These are phyloP conservation scores for Micromussa lordhowensis DNA, from an alignment of 92 coral and sea anemone species.

Conservation along the genomic window DNA sequence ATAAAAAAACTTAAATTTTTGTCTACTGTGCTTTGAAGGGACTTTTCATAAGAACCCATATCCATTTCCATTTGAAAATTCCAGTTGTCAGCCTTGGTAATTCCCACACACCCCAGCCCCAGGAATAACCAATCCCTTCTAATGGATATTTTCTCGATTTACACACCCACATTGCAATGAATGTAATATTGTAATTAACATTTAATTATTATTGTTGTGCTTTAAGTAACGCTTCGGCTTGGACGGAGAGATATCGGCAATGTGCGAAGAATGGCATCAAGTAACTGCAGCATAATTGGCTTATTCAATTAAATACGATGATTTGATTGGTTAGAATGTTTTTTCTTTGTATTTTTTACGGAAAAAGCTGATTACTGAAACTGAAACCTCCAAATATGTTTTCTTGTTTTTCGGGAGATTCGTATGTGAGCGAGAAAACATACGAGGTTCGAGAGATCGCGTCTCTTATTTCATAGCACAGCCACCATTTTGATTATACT, in stretches of 20 bases:
- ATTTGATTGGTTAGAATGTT: background rate
- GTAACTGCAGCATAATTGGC: background rate
- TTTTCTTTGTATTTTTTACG: background rate
- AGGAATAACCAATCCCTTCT: no score
- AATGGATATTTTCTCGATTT: no score
- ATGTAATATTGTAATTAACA: no score
- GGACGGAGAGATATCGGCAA: conserved; percentile 2
- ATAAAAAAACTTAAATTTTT: no score
- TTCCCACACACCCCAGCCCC: no score
- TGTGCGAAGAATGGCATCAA: background rate
- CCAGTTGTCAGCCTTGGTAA: no score
- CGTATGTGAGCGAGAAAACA: conserved; percentile 3
- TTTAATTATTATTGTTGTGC: no score
- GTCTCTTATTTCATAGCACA: background rate
- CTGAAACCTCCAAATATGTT: background rate
- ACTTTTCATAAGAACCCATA: no score
- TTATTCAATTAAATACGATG: background rate
- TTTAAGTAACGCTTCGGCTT: background rate
- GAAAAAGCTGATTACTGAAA: background rate
- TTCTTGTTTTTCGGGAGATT: background rate
- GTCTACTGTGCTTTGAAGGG: no score
- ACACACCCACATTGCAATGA: no score
- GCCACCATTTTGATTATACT: background rate
- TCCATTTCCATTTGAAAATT: no score
- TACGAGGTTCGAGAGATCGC: background rate